phyloP scores from a whole-genome alignment of 2,797 vertebrate genomes.

The Pantherophis vulpinus region DNA sequence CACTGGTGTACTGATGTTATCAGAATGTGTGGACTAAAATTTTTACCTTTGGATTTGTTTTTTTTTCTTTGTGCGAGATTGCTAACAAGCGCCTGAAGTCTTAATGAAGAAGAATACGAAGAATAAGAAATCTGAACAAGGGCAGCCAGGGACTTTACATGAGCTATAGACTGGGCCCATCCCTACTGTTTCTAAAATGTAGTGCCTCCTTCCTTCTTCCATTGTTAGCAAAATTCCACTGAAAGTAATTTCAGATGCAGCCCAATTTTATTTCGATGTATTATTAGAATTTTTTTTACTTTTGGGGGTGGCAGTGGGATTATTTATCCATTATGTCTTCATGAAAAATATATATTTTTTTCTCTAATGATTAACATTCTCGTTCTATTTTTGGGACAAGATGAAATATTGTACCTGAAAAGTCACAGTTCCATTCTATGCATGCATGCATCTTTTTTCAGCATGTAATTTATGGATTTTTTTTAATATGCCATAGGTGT shows the following conservation, averaged over 20 bases:
- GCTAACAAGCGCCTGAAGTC: neutral
- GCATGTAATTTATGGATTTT: constrained; percentile 12
- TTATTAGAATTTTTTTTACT: neutral
- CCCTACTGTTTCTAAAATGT: neutral
- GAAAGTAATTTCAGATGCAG: neutral
- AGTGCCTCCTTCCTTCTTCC: neutral
- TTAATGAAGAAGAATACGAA: neutral
- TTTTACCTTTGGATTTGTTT: neutral
- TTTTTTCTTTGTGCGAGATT: neutral
- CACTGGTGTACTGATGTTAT: neutral
- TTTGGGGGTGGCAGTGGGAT: neutral
- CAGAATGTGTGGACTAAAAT: neutral
- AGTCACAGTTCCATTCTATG: neutral
- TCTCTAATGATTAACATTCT: neutral
- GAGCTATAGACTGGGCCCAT: neutral
- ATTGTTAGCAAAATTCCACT: neutral
- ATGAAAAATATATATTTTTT: neutral
- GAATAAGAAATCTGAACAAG: neutral
- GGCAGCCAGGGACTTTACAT: neutral
- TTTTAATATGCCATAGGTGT: constrained; percentile 76
- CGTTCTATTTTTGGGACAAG: neutral
- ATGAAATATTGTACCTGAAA: neutral
- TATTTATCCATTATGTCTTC: neutral
- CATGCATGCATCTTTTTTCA: neutral
- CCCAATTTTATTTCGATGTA: neutral